Evolutionary conservation across 2,888 invertebrate genomes (phyloP).

Genomic region (Tetragonisca angustula): DNA sequence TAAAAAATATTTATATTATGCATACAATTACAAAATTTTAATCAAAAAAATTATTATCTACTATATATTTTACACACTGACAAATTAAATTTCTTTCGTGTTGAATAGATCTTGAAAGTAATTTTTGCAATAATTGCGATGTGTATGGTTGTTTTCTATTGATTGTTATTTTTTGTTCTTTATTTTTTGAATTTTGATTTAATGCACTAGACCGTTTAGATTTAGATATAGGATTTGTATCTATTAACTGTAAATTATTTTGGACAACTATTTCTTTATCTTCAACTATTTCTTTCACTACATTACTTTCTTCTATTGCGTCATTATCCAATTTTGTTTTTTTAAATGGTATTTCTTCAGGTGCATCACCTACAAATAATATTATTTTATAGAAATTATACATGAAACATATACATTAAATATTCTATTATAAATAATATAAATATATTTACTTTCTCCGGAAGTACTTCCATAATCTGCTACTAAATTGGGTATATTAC

Average conservation of each 20-base stretch:
- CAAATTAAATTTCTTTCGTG: conserved; percentile 94
- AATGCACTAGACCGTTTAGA: conserved; percentile 23
- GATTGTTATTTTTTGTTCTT: background rate
- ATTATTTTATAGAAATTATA: background rate
- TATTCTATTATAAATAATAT: conserved; percentile 8
- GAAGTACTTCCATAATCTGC: conserved; percentile 78
- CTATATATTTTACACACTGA: conserved; percentile 90
- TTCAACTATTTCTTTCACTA: conserved; percentile 3
- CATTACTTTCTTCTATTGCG: conserved; percentile 9
- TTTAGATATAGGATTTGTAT: background rate
- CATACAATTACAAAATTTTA: conserved; percentile 8
- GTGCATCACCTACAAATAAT: conserved; percentile 71
- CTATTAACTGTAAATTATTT: background rate
- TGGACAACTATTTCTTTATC: background rate
- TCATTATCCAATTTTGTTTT: conserved; percentile 63
- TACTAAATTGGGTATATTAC: conserved; percentile 71
- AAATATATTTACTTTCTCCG: conserved; percentile 70
- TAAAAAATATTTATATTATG: background rate
- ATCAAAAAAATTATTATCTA: conserved; percentile 68
- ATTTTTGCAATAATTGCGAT: conserved; percentile 86
- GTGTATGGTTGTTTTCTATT: conserved; percentile 50
- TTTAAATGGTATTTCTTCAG: conserved; percentile 76
- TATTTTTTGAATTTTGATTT: conserved; percentile 11
- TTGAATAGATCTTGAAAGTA: conserved; percentile 91
- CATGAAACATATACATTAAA: background rate